Base-by-base conservation (phyloP, 2,797 vertebrate genomes). In the Hypotaenidia okinawae region DNA sequence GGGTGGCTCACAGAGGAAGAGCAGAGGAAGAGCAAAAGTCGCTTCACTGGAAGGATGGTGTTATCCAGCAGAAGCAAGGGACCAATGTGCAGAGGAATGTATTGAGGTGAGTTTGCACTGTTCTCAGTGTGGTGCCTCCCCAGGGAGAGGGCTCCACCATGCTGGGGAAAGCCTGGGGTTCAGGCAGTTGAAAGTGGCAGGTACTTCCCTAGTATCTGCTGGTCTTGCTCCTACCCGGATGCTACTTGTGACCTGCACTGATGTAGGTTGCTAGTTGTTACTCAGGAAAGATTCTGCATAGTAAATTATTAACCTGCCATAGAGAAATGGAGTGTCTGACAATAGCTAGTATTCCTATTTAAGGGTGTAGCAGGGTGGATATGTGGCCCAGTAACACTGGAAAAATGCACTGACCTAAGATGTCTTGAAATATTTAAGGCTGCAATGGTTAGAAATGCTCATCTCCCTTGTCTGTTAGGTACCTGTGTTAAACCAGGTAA, bases 111-210 rank as follows among this genome's bases (percentile, higher is more conserved):
- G 9, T 63, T 80, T 90, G 25, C 7, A 11, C 28, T 2, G 0
- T 45, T 83, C 32, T 67, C 69, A 30, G 3, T 28, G 47, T 0
- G 1, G 15, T 35, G 4, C 13, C 51, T 70, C 16, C 33, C 8
- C 30, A 77, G 10, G 30, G 7, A 78, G 16, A 55, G 27, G 33
- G 4, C 9, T 84, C 8, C 47, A 19, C 2, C 0, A 0, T 21
- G 16, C 7, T n/a, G 19, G 7, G 11, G 18, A 55, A 55, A 51
- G 11, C 25, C 12, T 43, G 25, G 16, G 5, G 1, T 24, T 87
- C 27, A 68, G 37, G 23, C 16, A 7, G 18, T 39, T 47, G 9
- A 22, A 27, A 79, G n/a, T 18, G 12, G 8, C 4, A 61, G 72
- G 24, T 33, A n/a, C 30, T 83, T 73, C 52, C 8, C 7, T 39